Evolutionary conservation across 2,888 invertebrate species (phyloP).

Genomic region (Limnephilus marmoratus): DNA sequence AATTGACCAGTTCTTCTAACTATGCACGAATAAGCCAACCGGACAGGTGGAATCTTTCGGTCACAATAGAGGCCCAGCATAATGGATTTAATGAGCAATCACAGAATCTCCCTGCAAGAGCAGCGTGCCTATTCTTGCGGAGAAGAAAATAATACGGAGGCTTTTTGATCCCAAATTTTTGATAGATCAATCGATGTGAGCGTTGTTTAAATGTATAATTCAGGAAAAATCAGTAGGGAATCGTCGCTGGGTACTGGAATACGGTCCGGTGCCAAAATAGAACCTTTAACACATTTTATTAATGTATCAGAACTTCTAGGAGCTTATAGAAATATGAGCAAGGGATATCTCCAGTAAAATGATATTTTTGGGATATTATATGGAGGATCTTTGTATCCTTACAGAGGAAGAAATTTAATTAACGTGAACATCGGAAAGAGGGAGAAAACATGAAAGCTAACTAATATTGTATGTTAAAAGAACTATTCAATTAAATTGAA

Average conservation of each 20-base stretch:
- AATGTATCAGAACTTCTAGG: no score
- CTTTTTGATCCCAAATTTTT: not conserved
- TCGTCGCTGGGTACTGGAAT: not conserved
- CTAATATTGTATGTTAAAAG: not conserved
- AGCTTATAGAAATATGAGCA: no score
- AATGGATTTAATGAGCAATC: constrained; percentile 44
- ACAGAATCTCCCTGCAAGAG: constrained; percentile 18
- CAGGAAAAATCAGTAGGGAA: not conserved
- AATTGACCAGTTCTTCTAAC: constrained; percentile 7
- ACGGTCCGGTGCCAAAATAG: not conserved
- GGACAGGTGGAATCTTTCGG: not conserved
- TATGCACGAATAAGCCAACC: not conserved
- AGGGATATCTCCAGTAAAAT: not conserved
- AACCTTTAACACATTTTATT: not conserved
- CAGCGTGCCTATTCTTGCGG: constrained; percentile 20
- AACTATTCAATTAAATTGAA: not conserved
- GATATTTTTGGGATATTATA: not conserved
- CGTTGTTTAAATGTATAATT: not conserved
- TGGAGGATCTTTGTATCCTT: not conserved
- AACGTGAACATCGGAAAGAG: not conserved
- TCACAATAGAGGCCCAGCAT: constrained; percentile 31
- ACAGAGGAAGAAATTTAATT: not conserved
- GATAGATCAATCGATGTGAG: not conserved
- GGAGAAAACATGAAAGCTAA: not conserved
- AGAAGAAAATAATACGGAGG: constrained; percentile 2